phyloP scores from a whole-genome alignment of 2,113 vertebrate genomes.

The Rhadina sibilatrix region DNA sequence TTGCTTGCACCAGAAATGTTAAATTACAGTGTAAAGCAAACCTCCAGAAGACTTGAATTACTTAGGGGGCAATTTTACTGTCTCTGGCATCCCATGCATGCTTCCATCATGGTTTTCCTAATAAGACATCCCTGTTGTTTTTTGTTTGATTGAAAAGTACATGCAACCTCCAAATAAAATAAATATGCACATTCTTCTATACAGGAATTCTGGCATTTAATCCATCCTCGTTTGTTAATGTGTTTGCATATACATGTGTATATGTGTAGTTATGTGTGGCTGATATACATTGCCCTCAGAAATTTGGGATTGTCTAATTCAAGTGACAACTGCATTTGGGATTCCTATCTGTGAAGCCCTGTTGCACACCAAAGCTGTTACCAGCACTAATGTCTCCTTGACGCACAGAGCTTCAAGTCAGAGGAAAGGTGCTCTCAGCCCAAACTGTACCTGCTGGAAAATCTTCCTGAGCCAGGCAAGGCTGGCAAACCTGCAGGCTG shows the following conservation, averaged over 20 bases:
- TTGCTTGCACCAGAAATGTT: slow-evolving; percentile 21
- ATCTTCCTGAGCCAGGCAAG: neutral
- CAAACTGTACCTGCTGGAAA: too few relatives aligned
- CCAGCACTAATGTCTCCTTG: neutral
- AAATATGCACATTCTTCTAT: neutral
- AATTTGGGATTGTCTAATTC: neutral
- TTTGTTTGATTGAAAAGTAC: neutral
- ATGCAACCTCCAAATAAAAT: neutral
- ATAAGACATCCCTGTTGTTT: neutral
- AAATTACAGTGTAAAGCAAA: slow-evolving; percentile 51
- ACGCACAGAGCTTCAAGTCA: neutral
- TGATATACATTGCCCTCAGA: neutral
- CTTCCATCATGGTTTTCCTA: neutral
- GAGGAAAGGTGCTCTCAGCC: too few relatives aligned
- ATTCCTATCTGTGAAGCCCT: neutral
- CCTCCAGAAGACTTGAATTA: neutral
- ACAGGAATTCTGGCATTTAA: neutral
- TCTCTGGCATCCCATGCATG: neutral
- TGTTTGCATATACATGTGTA: neutral
- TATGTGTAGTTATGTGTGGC: neutral
- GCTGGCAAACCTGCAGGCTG: neutral
- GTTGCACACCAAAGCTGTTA: neutral
- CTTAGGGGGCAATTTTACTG: slow-evolving; percentile 6
- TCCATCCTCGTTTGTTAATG: neutral
- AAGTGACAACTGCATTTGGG: neutral